A percentile compares a stretch with the other conserved stretches of the same genome.
Evolutionary conservation across 2,888 invertebrate genomes (phyloP).

Genomic region (Harmothoe impar): DNA sequence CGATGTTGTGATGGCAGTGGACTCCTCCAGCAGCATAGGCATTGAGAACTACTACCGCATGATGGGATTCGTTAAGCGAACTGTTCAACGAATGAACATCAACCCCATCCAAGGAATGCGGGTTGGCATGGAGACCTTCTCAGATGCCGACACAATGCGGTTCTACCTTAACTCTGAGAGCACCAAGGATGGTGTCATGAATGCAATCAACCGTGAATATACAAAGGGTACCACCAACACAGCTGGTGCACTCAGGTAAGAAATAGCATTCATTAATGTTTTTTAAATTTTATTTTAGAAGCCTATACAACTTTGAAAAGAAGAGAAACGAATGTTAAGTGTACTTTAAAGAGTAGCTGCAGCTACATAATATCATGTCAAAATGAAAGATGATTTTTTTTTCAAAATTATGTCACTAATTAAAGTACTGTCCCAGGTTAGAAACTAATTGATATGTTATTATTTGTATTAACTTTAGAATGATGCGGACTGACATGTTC

Average conservation of each 20-base stretch:
- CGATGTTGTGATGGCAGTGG: slow-evolving; percentile 69
- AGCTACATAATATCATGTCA: too few relatives aligned
- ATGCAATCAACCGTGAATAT: slow-evolving; percentile 67
- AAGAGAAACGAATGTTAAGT: too few relatives aligned
- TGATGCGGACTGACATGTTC: slow-evolving; percentile 22
- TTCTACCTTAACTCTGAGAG: slow-evolving; percentile 67
- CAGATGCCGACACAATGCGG: slow-evolving; percentile 61
- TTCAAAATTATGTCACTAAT: too few relatives aligned
- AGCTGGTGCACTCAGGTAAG: slow-evolving; percentile 47
- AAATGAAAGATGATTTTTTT: too few relatives aligned
- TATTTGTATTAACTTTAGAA: background rate
- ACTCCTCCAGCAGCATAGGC: slow-evolving; percentile 68
- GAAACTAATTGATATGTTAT: too few relatives aligned
- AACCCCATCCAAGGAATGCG: slow-evolving; percentile 63
- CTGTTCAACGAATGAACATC: slow-evolving; percentile 69
- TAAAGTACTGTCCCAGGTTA: too few relatives aligned
- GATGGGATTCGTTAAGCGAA: slow-evolving; percentile 67
- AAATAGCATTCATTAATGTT: background rate
- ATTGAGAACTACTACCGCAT: slow-evolving; percentile 66
- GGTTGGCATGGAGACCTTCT: slow-evolving; percentile 69
- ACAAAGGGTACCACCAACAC: slow-evolving; percentile 62
- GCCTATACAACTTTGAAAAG: background rate
- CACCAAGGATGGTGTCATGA: slow-evolving; percentile 52
- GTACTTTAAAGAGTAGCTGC: too few relatives aligned
- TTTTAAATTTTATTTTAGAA: background rate